A percentile compares a stretch with the other conserved stretches of the same genome.
Conservation (phyloP, 2,113 vertebrate species). For the Bos javanicus region DNA sequence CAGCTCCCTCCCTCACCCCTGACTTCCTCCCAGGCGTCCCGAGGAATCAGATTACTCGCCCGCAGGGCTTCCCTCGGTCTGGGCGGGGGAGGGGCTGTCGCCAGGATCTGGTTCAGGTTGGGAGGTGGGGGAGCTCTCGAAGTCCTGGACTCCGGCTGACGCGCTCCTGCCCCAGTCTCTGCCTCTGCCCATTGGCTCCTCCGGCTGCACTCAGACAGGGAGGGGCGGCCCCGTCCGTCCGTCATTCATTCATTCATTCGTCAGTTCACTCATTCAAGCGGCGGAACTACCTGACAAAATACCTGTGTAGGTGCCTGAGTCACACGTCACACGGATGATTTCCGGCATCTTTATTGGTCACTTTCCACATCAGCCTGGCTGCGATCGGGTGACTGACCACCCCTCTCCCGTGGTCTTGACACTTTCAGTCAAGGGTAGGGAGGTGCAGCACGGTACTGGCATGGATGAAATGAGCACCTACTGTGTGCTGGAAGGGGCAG, state of each 20-base stretch:
- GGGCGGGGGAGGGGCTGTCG: neutral
- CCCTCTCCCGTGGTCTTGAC: neutral
- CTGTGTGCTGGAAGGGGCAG: neutral
- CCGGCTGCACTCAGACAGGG: neutral
- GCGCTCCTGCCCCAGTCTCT: neutral
- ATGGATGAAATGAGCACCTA: neutral
- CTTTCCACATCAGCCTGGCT: neutral
- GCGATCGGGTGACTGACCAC: neutral
- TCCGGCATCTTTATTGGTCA: neutral
- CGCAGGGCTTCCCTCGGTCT: neutral
- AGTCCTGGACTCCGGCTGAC: neutral
- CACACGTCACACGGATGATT: neutral
- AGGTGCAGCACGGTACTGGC: neutral
- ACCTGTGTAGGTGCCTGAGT: neutral
- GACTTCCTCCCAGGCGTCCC: neutral
- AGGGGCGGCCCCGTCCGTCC: neutral
- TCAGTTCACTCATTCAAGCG: neutral
- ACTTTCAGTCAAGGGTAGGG: neutral
- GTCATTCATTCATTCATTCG: neutral
- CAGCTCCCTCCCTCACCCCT: neutral
- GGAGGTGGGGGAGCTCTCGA: neutral
- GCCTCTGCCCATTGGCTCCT: neutral
- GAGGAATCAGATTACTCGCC: neutral
- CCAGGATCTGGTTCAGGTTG: neutral
- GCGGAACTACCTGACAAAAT: neutral